phyloP scores from a whole-genome alignment of 2,113 vertebrate genomes.

The Brienomyrus longianalis region DNA sequence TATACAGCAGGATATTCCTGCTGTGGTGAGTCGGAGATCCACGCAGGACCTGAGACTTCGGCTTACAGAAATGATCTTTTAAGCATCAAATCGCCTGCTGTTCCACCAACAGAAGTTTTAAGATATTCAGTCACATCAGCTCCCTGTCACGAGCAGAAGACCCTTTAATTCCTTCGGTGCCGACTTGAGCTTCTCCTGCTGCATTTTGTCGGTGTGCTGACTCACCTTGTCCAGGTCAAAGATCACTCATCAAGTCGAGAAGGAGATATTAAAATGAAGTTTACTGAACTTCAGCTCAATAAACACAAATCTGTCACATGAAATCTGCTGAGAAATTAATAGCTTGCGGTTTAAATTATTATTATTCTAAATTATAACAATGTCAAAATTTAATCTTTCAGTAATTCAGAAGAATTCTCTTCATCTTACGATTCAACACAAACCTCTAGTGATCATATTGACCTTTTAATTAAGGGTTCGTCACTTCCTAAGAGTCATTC shows the following conservation, averaged over 20 bases:
- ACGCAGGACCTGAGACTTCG: not conserved
- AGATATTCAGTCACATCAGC: not conserved
- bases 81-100: not conserved
- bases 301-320: not conserved
- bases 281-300: not conserved
- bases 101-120: not conserved
- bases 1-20: not conserved
- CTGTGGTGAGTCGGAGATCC: not conserved
- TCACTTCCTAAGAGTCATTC: not conserved
- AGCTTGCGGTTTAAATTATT: not conserved
- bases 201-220: not conserved
- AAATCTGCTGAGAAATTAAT: not conserved
- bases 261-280: not conserved
- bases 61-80: not conserved
- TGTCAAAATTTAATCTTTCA: not conserved
- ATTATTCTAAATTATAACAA: not conserved
- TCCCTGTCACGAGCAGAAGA: not conserved
- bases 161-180: not conserved
- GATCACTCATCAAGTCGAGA: not conserved
- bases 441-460: not conserved
- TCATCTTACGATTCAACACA: not conserved
- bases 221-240: not conserved
- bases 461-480: not conserved
- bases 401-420: not conserved
- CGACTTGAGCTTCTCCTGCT: not conserved